A percentile compares a stretch with the other conserved stretches of the same genome.
Conservation (phyloP, 2,888 invertebrate genomes). For the Agrenia bidenticulata region DNA sequence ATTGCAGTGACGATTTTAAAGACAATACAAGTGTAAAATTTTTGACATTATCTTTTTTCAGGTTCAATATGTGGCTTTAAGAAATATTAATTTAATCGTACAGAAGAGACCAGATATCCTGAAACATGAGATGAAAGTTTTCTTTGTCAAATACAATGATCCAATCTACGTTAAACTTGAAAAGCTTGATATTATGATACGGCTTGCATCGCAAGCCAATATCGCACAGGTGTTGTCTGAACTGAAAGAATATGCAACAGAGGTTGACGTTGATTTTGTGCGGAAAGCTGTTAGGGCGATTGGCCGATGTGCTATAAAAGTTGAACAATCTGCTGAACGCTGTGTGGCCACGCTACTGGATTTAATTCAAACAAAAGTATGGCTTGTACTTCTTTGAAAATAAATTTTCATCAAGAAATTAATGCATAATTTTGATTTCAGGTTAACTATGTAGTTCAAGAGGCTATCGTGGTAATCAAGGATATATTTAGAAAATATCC, state of each 20-base stretch:
- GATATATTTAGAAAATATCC: slow-evolving; percentile 97
- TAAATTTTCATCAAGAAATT: not conserved
- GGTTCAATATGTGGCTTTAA: slow-evolving; percentile 96
- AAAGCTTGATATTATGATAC: slow-evolving; percentile 98
- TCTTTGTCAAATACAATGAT: slow-evolving; percentile 99
- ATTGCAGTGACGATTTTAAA: too few relatives aligned
- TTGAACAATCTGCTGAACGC: slow-evolving; percentile 95
- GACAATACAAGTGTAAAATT: too few relatives aligned
- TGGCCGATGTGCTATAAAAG: slow-evolving; percentile 97
- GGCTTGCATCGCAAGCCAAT: slow-evolving; percentile 94
- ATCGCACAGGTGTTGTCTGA: slow-evolving; percentile 98
- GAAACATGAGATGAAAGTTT: slow-evolving; percentile 99
- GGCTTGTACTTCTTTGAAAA: not conserved
- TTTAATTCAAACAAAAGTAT: slow-evolving; percentile 95
- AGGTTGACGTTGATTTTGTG: slow-evolving; percentile 99
- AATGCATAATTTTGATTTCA: slow-evolving; percentile 47
- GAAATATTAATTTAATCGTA: slow-evolving; percentile 98
- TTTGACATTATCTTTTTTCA: slow-evolving; percentile 41
- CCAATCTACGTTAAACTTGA: slow-evolving; percentile 99
- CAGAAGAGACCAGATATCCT: slow-evolving; percentile 98
- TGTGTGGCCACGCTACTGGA: slow-evolving; percentile 97
- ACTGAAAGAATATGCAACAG: slow-evolving; percentile 96
- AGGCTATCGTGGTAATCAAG: slow-evolving; percentile 99
- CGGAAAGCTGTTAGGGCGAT: slow-evolving; percentile 98
- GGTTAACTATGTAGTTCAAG: slow-evolving; percentile 98